Evolutionary conservation across 2,113 vertebrate species (phyloP).

Genomic region (Oryzias woworae): DNA sequence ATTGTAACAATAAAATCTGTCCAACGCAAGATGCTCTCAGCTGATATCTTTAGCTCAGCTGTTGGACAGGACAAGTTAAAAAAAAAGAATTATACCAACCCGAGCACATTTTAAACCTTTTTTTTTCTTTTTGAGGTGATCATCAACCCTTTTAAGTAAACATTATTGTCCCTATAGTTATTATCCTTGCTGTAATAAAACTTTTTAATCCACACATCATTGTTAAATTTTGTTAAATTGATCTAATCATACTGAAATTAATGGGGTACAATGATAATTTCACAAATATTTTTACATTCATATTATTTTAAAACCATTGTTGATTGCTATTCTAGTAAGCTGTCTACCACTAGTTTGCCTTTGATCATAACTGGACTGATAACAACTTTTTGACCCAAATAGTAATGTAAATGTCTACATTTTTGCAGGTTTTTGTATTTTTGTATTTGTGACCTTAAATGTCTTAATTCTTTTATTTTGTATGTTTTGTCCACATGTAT

Average conservation of each 20-base stretch:
- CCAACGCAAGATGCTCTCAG: too few relatives aligned
- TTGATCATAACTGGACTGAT: conserved; percentile 8
- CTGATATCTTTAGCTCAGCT: too few relatives aligned
- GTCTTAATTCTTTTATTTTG: conserved; percentile 13
- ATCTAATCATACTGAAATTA: not conserved
- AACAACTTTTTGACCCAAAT: too few relatives aligned
- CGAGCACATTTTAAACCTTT: too few relatives aligned
- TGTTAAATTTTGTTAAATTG: not conserved
- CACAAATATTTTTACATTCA: conserved; percentile 18
- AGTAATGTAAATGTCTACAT: conserved; percentile 3
- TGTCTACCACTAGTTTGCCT: conserved; percentile 20
- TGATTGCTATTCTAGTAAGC: conserved; percentile 6
- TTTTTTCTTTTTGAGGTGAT: too few relatives aligned
- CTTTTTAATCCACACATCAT: not conserved
- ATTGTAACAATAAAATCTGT: too few relatives aligned
- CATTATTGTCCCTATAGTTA: too few relatives aligned
- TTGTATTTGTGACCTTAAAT: not conserved
- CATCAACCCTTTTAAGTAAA: too few relatives aligned
- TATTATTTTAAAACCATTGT: conserved; percentile 21
- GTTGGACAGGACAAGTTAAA: too few relatives aligned
- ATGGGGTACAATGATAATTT: not conserved
- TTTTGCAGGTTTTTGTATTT: conserved; percentile 10
- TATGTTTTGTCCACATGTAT: not conserved
- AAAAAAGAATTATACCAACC: too few relatives aligned
- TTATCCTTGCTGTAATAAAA: too few relatives aligned